These are phyloP conservation scores for Disparrhopalites patrizii DNA, from an alignment of 2,888 invertebrate genomes.

Conservation along the genomic window DNA sequence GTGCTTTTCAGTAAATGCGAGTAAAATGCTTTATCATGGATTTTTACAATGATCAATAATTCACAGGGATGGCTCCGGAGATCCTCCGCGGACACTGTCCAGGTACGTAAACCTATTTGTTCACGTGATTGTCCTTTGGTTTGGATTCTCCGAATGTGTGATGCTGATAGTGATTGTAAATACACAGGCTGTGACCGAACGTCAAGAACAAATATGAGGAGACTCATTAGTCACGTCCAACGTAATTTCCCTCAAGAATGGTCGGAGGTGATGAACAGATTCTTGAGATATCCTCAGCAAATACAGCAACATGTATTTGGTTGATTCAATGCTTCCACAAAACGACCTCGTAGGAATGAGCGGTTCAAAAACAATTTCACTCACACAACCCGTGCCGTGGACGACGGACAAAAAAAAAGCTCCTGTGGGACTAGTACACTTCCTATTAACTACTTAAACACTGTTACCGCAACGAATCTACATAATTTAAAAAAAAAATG, in stretches of 20 bases:
- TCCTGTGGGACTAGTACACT: no score
- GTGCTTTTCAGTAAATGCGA: background rate
- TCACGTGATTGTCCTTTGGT: background rate
- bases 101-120: constrained; percentile 57
- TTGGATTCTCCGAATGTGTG: background rate
- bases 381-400: no score
- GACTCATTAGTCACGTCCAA: constrained; percentile 69
- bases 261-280: constrained; percentile 52
- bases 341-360: no score
- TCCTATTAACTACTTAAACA: no score
- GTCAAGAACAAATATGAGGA: constrained; percentile 61
- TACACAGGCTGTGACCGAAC: constrained; percentile 45
- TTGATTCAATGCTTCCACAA: no score
- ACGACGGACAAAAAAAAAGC: no score
- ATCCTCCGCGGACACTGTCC: constrained; percentile 70
- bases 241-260: constrained; percentile 72
- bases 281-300: constrained; percentile 27
- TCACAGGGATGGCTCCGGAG: constrained; percentile 68
- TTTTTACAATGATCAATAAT: background rate
- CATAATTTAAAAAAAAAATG: no score
- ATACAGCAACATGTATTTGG: constrained; percentile 28
- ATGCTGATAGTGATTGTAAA: background rate
- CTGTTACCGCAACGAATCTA: no score
- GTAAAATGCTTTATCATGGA: background rate
- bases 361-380: no score